These are phyloP conservation scores for Nixonia krombeini DNA, from an alignment of 1,140 invertebrate genomes.

Conservation along the genomic window DNA sequence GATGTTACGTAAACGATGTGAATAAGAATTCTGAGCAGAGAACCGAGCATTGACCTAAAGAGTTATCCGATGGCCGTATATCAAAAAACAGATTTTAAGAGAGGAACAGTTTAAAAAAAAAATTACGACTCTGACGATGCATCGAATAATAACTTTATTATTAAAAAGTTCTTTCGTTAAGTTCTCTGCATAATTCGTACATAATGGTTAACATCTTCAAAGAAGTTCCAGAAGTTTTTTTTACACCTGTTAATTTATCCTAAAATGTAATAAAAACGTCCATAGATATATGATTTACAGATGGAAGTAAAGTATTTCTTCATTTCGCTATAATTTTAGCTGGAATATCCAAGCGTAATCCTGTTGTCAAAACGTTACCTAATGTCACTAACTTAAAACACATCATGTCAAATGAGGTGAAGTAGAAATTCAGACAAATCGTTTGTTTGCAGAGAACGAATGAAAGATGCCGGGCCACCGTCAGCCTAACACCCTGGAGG, in stretches of 20 bases:
- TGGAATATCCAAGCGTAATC: neutral
- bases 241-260: too few species aligned
- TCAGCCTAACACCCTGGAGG: slow-evolving; percentile 67
- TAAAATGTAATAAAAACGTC: too few species aligned
- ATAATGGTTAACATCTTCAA: too few species aligned
- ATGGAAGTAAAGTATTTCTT: too few species aligned
- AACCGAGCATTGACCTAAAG: slow-evolving; percentile 30
- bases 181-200: too few species aligned
- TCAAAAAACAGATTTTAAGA: slow-evolving; percentile 7
- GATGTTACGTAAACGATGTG: slow-evolving; percentile 17
- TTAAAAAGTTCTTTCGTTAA: too few species aligned
- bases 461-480: slow-evolving; percentile 68
- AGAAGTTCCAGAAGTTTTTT: too few species aligned
- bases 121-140: neutral
- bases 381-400: too few species aligned
- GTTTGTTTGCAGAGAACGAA: slow-evolving; percentile 47
- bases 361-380: neutral
- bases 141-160: too few species aligned
- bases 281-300: too few species aligned
- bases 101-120: neutral
- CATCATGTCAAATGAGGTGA: too few species aligned
- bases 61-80: neutral
- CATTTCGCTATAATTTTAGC: neutral
- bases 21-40: slow-evolving; percentile 20
- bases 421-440: too few species aligned